These are phyloP conservation scores for Phortica variegata DNA, from an alignment of 1,140 invertebrate species.

Conservation along the genomic window DNA sequence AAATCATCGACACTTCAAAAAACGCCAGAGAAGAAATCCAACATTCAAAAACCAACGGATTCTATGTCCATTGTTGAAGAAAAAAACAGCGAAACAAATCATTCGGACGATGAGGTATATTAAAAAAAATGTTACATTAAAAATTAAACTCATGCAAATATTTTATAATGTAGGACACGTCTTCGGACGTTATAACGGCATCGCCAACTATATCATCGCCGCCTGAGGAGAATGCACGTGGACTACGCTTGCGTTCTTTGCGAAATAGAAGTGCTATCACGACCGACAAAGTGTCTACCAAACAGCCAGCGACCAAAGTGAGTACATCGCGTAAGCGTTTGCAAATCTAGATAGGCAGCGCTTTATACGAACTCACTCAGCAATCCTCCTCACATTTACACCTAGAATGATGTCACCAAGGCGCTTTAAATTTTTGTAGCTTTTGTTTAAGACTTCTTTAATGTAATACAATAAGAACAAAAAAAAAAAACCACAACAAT, in stretches of 20 bases:
- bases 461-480: background rate
- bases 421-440: too few species aligned
- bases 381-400: too few species aligned
- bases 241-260: conserved; percentile 26
- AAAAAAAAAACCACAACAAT: background rate
- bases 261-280: conserved; percentile 21
- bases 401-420: too few species aligned
- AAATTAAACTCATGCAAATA: background rate
- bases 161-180: conserved; percentile 14
- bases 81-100: too few species aligned
- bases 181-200: conserved; percentile 29
- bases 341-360: conserved; percentile 27
- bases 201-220: conserved; percentile 1
- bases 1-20: conserved; percentile 22
- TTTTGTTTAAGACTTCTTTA: too few species aligned
- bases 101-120: background rate
- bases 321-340: conserved; percentile 33
- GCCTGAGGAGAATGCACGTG: conserved; percentile 8
- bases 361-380: too few species aligned
- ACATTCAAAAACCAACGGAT: background rate
- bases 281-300: conserved; percentile 4
- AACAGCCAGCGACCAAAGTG: conserved; percentile 34
- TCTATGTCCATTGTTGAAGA: background rate
- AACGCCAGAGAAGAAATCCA: conserved; percentile 23
- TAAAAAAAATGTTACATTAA: background rate